Conservation (phyloP, 2,888 invertebrate species). For the Eueremaeus valkanovi region DNA sequence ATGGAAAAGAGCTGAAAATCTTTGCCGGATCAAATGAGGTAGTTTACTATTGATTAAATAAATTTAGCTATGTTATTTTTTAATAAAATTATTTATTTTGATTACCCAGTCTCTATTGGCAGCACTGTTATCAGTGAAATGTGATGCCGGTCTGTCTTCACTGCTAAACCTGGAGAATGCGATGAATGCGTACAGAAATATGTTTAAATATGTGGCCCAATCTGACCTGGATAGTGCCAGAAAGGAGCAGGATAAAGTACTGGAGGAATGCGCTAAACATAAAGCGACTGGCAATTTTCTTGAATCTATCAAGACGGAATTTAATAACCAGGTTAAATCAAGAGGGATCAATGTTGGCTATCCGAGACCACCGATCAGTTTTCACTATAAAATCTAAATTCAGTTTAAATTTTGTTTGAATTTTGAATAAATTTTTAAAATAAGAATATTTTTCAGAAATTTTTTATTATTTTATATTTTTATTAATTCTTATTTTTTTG, state of each 20-base stretch:
- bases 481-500: too few relatives aligned
- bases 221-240: slow-evolving; percentile 3
- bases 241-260: slow-evolving; percentile 9
- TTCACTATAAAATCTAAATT: too few relatives aligned
- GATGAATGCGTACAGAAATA: neutral
- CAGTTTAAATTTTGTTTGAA: too few relatives aligned
- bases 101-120: slow-evolving; percentile 61
- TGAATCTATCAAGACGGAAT: neutral
- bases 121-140: slow-evolving; percentile 62
- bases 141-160: slow-evolving; percentile 68
- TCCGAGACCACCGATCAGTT: slow-evolving; percentile 29
- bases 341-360: slow-evolving; percentile 3
- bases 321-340: neutral
- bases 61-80: too few relatives aligned
- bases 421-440: too few relatives aligned
- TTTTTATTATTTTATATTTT: too few relatives aligned
- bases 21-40: slow-evolving; percentile 46
- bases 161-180: slow-evolving; percentile 57
- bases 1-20: slow-evolving; percentile 43
- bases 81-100: neutral
- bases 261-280: neutral
- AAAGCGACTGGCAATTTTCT: slow-evolving; percentile 27
- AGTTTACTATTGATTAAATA: neutral
- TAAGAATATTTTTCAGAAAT: too few relatives aligned
- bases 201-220: slow-evolving; percentile 8